Base-by-base conservation (phyloP, 1,140 invertebrate species). In the Thaumetopoea pityocampa region DNA sequence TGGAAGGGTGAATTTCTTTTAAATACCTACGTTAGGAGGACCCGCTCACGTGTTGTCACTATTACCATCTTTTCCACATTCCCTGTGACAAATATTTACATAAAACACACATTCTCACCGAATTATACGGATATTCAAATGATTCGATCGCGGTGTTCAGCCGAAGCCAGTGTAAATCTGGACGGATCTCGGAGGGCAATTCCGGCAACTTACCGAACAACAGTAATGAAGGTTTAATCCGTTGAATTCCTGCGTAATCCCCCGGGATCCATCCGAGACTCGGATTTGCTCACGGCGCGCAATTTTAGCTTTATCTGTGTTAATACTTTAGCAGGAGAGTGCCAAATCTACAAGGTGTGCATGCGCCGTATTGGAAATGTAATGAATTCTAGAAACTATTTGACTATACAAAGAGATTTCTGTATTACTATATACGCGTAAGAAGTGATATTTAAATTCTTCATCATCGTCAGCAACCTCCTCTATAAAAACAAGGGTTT, bases 301-400 rank as follows among this genome's bases (percentile, higher is more conserved):
- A 36, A 36, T 32, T 42, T 30, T 27, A 42, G 37, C 29, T 32
- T 41, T 32, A 22, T 23, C 27, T 36, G 28, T 38, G 32, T 30
- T 32, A 41, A 41, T 41, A 30, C 28, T 18, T 32, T 22, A 40
- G 17, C 27, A 30, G 27, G 59, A 95, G 92, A 91, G 96, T 97
- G 96, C 96, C 96, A 86, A 95, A n/a, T n/a, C n/a, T n/a, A n/a
- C n/a, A n/a, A n/a, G n/a, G n/a, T n/a, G n/a, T n/a, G n/a, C n/a
- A n/a, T n/a, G n/a, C n/a, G n/a, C n/a, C n/a, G n/a, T n/a, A n/a
- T n/a, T n/a, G n/a, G n/a, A n/a, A n/a, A n/a, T n/a, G n/a, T n/a
- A n/a, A n/a, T n/a, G n/a, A n/a, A n/a, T n/a, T n/a, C n/a, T n/a
- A n/a, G n/a, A n/a, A n/a, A n/a, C n/a, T n/a, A n/a, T n/a, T n/a